Percentiles rank a stretch among this genome's conserved stretches.
phyloP scores from a whole-genome alignment of 2,113 vertebrate genomes.

The Propithecus coquereli region DNA sequence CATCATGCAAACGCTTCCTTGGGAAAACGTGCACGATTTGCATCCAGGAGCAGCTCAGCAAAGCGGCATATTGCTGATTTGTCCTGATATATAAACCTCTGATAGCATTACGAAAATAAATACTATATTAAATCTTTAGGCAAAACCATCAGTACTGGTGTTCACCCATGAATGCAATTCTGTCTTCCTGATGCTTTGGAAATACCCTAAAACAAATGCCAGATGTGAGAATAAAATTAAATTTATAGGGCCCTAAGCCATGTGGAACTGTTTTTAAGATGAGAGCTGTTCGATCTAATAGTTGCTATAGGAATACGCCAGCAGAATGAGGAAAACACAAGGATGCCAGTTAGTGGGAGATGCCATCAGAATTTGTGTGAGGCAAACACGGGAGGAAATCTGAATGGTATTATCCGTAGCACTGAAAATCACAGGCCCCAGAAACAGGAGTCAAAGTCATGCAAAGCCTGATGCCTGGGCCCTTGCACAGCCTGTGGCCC shows the following conservation, averaged over 20 bases:
- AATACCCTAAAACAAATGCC: conserved; percentile 46
- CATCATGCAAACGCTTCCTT: conserved; percentile 34
- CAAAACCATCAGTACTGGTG: background rate
- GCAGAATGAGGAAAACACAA: conserved; percentile 35
- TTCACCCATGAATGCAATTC: conserved; percentile 19
- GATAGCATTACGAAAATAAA: conserved; percentile 54
- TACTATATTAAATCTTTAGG: background rate
- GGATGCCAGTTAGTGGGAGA: conserved; percentile 3
- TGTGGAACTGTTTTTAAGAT: conserved; percentile 34
- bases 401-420: background rate
- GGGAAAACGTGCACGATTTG: conserved; percentile 17
- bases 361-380: background rate
- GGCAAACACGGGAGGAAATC: background rate
- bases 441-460: background rate
- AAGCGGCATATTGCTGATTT: conserved; percentile 16
- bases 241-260: background rate
- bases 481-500: background rate
- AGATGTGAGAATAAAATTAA: conserved; percentile 33
- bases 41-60: background rate
- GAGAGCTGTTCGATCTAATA: conserved; percentile 2
- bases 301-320: conserved; percentile 29
- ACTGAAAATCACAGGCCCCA: background rate
- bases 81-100: background rate
- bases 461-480: fast-evolving
- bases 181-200: conserved; percentile 55